Evolutionary conservation across 2,113 vertebrate genomes (phyloP), one percentile per base, ranked within the genome.

Genomic region (Sterna hirundo): DNA sequence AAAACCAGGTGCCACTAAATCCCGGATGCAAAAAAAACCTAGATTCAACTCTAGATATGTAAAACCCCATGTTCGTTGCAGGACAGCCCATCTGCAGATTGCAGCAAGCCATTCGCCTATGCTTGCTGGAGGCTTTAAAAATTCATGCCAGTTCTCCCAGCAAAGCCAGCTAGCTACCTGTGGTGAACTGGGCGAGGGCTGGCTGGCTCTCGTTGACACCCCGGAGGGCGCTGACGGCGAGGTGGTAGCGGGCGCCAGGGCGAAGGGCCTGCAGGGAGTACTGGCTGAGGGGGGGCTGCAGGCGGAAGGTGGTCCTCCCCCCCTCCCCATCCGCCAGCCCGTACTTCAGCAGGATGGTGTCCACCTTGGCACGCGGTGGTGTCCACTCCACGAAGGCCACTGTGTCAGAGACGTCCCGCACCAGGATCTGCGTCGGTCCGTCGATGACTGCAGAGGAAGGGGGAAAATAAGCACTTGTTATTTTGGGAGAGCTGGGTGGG

Each of bases 381-480:
- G 97, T 99, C 99, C 99, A 99, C 95, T 99, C 99, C 92, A 99
- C 99, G 27, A 99, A 99, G 44, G 99, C 99, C 94, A 99, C 99
- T 0, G 99, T 99, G 97, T 99, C 99, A 0, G 99, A 99, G 86
- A 99, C 98, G 2, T 99, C 99, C 17, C 99, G 98, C 80, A 99
- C 98, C 57, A 99, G 94, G 96, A 99, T 98, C 97, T 99, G 98
- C 4, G 98, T 98, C 3, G 99, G 99, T 26, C 99, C 99, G 1
- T 99, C 99, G 3, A 99, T 99, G 96, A 99, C 99, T 99, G 96
- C 0, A 34, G 36, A 78, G 49, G 47, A 57, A 60, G 77, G 18
- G 65, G 32, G 51, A 47, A 76, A 96, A 83, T 0, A 2, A 64
- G 60, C 7, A 22, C 5, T 47, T 36, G 76, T 95, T 95, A 92